Evolutionary conservation across 2,888 invertebrate species (phyloP).

Genomic region (Polydesmus complanatus): DNA sequence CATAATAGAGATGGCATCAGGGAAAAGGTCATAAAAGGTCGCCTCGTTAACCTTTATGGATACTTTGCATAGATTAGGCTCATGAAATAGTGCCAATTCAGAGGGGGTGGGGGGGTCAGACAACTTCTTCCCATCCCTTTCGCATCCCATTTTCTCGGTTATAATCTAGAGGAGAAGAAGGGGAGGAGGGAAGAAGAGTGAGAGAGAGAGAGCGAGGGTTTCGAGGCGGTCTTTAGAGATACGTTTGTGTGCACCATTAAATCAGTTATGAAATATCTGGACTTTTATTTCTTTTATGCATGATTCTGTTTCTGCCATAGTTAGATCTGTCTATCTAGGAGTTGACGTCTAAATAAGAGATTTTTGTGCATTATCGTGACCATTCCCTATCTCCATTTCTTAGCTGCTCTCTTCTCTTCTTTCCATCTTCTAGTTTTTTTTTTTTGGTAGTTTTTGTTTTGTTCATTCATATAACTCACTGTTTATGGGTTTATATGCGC

Average conservation of each 20-base stretch:
- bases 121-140: background rate
- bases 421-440: background rate
- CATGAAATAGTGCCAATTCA: conserved; percentile 9
- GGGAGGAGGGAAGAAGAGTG: no score
- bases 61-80: conserved; percentile 9
- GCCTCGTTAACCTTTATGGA: conserved; percentile 11
- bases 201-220: no score
- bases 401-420: background rate
- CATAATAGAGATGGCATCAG: background rate
- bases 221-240: no score
- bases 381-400: background rate
- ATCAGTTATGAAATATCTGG: background rate
- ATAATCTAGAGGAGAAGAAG: no score
- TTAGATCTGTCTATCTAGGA: no score
- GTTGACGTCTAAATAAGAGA: background rate
- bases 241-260: background rate
- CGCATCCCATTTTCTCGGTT: background rate
- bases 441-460: background rate
- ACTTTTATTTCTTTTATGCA: background rate
- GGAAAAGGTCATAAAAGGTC: conserved; percentile 6
- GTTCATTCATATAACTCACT: background rate
- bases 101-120: background rate
- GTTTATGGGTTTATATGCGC: background rate
- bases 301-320: background rate
- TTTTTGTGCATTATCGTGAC: background rate